These are phyloP conservation scores for Scaptomyza reducta DNA, from an alignment of 2,888 invertebrate species.

Conservation along the genomic window DNA sequence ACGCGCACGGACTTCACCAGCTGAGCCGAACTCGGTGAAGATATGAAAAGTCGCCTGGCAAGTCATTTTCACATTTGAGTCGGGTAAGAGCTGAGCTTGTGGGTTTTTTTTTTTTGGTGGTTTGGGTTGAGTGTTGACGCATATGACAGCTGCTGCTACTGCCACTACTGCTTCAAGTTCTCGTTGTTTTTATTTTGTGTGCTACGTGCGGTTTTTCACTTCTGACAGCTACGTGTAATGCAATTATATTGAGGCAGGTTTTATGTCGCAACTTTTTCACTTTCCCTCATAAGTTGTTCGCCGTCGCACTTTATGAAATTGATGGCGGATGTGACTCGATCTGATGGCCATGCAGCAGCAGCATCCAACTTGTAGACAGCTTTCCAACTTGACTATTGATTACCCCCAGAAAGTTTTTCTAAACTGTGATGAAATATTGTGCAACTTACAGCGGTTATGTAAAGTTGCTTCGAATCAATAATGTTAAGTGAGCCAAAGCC, in stretches of 20 bases:
- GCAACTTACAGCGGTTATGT: background rate
- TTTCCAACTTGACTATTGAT: conserved; percentile 41
- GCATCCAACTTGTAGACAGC: conserved; percentile 28
- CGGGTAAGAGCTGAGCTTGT: conserved; percentile 41
- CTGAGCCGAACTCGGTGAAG: conserved; percentile 35
- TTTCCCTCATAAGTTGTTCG: conserved; percentile 10
- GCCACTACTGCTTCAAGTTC: conserved; percentile 1
- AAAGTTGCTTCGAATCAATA: conserved; percentile 8
- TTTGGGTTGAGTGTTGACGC: conserved; percentile 23
- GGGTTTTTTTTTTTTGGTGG: conserved; percentile 38
- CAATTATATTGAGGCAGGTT: conserved; percentile 75
- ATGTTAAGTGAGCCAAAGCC: conserved; percentile 13
- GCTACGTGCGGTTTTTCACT: conserved; percentile 48
- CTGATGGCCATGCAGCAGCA: conserved; percentile 21
- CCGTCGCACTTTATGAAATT: conserved; percentile 55
- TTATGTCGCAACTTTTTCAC: conserved; percentile 61
- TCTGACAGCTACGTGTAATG: conserved; percentile 74
- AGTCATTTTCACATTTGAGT: conserved; percentile 57
- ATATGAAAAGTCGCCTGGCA: conserved; percentile 75
- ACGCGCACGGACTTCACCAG: background rate
- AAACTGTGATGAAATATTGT: conserved; percentile 17
- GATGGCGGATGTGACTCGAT: conserved; percentile 26
- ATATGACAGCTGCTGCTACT: conserved; percentile 43
- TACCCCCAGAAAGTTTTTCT: conserved; percentile 26
- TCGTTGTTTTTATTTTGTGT: conserved; percentile 6